A percentile compares a stretch with the other conserved stretches of the same genome.
phyloP scores from a whole-genome alignment of 2,113 vertebrate species.

The Rafetus swinhoei region DNA sequence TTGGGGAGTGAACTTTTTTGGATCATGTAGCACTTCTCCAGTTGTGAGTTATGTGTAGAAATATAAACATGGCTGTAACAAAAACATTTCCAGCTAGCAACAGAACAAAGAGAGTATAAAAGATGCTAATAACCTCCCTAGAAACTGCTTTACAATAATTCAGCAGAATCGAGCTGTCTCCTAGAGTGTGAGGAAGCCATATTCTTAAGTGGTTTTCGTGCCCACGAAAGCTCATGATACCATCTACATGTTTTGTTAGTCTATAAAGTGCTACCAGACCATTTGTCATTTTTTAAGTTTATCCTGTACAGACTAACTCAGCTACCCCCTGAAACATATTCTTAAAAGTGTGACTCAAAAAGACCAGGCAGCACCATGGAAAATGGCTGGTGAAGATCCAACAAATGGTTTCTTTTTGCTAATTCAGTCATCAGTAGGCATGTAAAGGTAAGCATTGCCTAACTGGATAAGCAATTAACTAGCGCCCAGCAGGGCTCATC shows the following conservation, averaged over 20 bases:
- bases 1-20: not conserved
- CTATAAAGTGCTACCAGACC: no score
- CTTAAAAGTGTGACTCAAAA: not conserved
- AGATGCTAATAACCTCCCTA: not conserved
- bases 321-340: no score
- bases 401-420: not conserved
- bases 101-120: rapidly evolving
- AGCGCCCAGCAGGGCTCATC: no score
- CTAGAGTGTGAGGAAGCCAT: not conserved
- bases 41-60: not conserved
- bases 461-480: no score
- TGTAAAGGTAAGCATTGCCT: no score
- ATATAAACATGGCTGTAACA: not conserved
- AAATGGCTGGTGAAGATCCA: not conserved
- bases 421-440: not conserved
- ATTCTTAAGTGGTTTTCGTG: not conserved
- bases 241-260: no score
- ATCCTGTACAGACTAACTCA: no score
- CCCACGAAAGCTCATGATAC: no score
- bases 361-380: not conserved
- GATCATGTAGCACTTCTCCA: not conserved
- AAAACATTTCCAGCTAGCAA: not conserved
- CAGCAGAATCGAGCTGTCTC: not conserved
- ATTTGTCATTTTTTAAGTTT: no score
- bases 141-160: not conserved